Conservation (phyloP, 1,140 invertebrate genomes). For the Bombus affinis region DNA sequence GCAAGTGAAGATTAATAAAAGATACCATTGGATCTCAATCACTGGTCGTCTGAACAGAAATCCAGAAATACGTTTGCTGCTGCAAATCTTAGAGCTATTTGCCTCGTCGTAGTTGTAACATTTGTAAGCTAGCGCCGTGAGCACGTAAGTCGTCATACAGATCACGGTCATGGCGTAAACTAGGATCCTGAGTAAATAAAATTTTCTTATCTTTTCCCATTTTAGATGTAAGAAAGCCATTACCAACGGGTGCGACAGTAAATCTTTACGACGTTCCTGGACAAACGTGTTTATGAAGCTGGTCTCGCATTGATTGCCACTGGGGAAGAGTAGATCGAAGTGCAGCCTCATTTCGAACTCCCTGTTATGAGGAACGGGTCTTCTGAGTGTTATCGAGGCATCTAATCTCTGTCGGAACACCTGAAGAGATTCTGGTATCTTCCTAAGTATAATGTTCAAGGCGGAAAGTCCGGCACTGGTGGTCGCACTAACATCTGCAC, state of each 20-base stretch:
- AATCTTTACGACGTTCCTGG: constrained; percentile 84
- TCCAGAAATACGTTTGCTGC: constrained; percentile 80
- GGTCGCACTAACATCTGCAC: constrained; percentile 86
- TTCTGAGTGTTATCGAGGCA: constrained; percentile 83
- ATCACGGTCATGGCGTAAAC: constrained; percentile 85
- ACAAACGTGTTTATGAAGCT: constrained; percentile 85
- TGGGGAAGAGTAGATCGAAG: constrained; percentile 84
- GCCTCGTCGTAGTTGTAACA: constrained; percentile 77
- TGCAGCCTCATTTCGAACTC: constrained; percentile 85
- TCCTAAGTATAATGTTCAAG: constrained; percentile 85
- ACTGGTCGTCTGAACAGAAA: constrained; percentile 80
- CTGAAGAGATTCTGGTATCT: constrained; percentile 84
- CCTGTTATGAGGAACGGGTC: constrained; percentile 83
- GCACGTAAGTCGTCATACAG: constrained; percentile 84
- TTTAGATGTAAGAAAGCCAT: constrained; percentile 86
- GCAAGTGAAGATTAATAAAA: constrained; percentile 82
- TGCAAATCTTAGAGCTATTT: constrained; percentile 80
- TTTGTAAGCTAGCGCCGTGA: constrained; percentile 83
- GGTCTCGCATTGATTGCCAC: constrained; percentile 84
- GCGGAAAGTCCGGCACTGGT: constrained; percentile 85
- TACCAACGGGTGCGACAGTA: constrained; percentile 85
- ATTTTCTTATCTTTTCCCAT: constrained; percentile 87
- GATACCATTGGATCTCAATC: constrained; percentile 84
- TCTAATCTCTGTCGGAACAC: constrained; percentile 84
- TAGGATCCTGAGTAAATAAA: constrained; percentile 85